Base-by-base conservation (phyloP, 2,888 invertebrate species). In the Leptinotarsa peninsularis region DNA sequence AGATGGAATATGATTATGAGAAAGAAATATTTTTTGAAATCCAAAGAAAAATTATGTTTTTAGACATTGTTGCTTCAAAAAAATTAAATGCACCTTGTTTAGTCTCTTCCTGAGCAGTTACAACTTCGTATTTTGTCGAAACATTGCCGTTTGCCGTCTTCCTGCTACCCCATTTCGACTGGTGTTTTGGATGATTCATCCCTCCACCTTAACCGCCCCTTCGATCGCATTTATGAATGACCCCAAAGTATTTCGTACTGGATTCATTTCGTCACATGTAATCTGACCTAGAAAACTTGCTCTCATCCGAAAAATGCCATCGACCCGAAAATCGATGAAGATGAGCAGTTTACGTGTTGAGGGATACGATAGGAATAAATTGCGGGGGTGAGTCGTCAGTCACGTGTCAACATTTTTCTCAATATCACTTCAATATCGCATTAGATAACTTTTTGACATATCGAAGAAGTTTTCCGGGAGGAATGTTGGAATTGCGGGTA, bases 371-470 rank as follows among this genome's bases (percentile, higher is more conserved):
- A 79, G 77, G 78, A 74, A 78, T 60, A 69, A 56, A 60, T 58
- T 58, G 49, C 23, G 23, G 70, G 70, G 58, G 58, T 58, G 58
- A 67, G 56, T 50, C 49, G 54, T 81, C 79, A 78, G 81, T 83
- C 84, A 84, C 84, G 84, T 81, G 82, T 81, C 82, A 78, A 82
- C 83, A 81, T 83, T 83, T 84, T 82, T 83, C 82, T 81, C 83
- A 80, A 84, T 84, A 84, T 83, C 82, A 80, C 81, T 82, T 82
- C 82, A 83, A 84, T 84, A 83, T 83, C 83, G 76, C 82, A 80
- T 80, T 81, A 79, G 82, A 83, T 81, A 82, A 83, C 78, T 84
- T 84, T 76, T 84, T 83, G 81, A 82, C 82, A 85, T 84, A 85
- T 85, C 84, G 84, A 83, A 83, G 84, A 84, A 84, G 83, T 83